Evolutionary conservation across 2,797 vertebrate species (phyloP).

Genomic region (Pagetopsis macropterus): DNA sequence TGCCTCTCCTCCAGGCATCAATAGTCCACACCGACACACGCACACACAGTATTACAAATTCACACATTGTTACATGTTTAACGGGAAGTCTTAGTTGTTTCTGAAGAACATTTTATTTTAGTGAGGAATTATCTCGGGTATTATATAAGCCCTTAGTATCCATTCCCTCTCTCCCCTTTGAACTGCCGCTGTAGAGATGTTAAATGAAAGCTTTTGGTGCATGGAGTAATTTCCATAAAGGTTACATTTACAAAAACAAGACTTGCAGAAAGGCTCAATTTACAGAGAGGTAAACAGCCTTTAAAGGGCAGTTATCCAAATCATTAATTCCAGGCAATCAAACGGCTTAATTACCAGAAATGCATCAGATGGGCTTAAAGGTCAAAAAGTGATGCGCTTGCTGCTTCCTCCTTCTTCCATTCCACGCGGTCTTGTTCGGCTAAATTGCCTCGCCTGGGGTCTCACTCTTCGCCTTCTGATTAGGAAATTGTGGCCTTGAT

Average conservation of each 20-base stretch:
- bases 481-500: conserved; percentile 84
- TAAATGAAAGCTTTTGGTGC: conserved; percentile 86
- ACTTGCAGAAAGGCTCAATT: conserved; percentile 88
- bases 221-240: conserved; percentile 88
- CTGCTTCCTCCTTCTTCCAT: conserved; percentile 80
- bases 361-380: conserved; percentile 91
- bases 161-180: conserved; percentile 72
- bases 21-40: conserved; percentile 7
- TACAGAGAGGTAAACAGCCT: conserved; percentile 90
- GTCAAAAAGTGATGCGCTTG: conserved; percentile 87
- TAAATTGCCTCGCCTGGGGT: conserved; percentile 88
- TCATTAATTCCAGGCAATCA: conserved; percentile 90
- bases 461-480: conserved; percentile 83
- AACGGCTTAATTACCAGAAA: conserved; percentile 90
- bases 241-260: conserved; percentile 89
- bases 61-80: conserved; percentile 27
- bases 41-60: conserved; percentile 9
- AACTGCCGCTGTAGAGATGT: conserved; percentile 69
- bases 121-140: conserved; percentile 63
- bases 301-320: conserved; percentile 91
- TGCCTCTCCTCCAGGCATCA: conserved; percentile 15
- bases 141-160: conserved; percentile 67
- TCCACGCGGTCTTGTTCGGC: conserved; percentile 81
- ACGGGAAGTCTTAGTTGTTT: conserved; percentile 42
- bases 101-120: conserved; percentile 59